These are phyloP conservation scores for Brachionichthys hirsutus DNA, from an alignment of 2,113 vertebrate genomes.

Conservation along the genomic window DNA sequence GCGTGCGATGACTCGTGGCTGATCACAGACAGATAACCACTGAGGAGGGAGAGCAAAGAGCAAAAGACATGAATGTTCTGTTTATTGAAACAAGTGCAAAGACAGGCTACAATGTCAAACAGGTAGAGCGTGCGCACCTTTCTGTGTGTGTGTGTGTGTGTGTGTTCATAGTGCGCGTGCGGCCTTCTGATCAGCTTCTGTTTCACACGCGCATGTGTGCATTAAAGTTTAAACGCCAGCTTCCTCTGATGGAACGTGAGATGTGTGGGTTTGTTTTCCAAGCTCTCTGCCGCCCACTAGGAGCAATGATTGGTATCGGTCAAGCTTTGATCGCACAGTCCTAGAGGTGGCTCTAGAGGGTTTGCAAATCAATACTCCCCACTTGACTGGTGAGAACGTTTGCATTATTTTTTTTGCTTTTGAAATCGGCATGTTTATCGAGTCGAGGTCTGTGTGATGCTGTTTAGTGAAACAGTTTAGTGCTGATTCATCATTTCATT, in stretches of 20 bases:
- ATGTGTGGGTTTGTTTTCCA: conserved; percentile 39
- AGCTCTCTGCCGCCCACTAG: conserved; percentile 41
- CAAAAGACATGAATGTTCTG: conserved; percentile 81
- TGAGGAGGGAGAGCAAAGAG: conserved; percentile 78
- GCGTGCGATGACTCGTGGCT: conserved; percentile 43
- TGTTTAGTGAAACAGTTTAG: conserved; percentile 6
- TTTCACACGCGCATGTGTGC: conserved; percentile 42
- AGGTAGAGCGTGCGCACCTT: conserved; percentile 70
- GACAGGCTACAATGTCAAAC: conserved; percentile 81
- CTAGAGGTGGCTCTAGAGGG: conserved; percentile 35
- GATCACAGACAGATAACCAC: conserved; percentile 78
- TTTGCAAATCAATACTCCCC: conserved; percentile 43
- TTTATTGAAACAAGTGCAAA: conserved; percentile 82
- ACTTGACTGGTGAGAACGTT: conserved; percentile 12
- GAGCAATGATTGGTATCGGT: neutral
- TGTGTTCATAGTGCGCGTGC: conserved; percentile 39
- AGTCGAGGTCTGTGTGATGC: neutral
- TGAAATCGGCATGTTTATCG: conserved; percentile 46
- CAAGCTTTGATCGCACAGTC: neutral
- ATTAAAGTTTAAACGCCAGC: conserved; percentile 25
- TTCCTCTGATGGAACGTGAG: conserved; percentile 22
- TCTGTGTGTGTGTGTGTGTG: conserved; percentile 41
- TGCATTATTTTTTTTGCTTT: conserved; percentile 11
- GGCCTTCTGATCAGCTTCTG: conserved; percentile 41
- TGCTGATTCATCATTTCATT: conserved; percentile 22